Conservation (phyloP, 2,888 invertebrate species). For the Cybosia mesomella region DNA sequence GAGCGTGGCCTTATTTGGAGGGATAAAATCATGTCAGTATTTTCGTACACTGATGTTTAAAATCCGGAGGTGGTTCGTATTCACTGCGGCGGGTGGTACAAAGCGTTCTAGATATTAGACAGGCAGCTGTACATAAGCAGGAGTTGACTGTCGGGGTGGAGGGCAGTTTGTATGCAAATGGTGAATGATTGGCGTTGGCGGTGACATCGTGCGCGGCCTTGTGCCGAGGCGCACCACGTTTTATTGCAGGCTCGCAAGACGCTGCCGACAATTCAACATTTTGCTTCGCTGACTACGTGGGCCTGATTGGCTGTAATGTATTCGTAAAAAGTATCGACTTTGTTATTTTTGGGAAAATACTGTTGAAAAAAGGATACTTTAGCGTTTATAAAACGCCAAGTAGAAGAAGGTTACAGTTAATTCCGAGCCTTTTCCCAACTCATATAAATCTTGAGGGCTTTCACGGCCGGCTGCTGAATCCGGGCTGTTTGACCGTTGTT, state of each 20-base stretch:
- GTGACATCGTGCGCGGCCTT: conserved; percentile 52
- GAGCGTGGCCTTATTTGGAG: neutral
- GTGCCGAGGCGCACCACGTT: conserved; percentile 35
- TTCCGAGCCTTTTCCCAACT: neutral
- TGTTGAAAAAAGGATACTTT: neutral
- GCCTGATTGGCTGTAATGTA: conserved; percentile 32
- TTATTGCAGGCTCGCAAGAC: conserved; percentile 42
- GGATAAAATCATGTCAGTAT: conserved; percentile 27
- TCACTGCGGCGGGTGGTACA: conserved; percentile 38
- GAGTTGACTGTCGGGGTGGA: conserved; percentile 30
- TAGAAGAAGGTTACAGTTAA: neutral
- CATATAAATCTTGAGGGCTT: no score
- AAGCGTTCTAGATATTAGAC: conserved; percentile 37
- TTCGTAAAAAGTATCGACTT: conserved; percentile 4
- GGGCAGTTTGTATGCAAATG: conserved; percentile 72
- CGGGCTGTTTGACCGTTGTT: no score
- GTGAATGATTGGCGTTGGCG: conserved; percentile 58
- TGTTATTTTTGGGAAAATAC: neutral
- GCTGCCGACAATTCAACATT: conserved; percentile 18
- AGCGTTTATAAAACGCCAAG: neutral
- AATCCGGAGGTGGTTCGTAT: conserved; percentile 45
- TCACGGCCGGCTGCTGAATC: no score
- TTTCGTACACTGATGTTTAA: conserved; percentile 36
- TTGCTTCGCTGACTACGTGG: conserved; percentile 31
- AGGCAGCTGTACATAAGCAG: conserved; percentile 27